Conservation (phyloP, 2,797 vertebrate species). For the Gymnocypris eckloni region DNA sequence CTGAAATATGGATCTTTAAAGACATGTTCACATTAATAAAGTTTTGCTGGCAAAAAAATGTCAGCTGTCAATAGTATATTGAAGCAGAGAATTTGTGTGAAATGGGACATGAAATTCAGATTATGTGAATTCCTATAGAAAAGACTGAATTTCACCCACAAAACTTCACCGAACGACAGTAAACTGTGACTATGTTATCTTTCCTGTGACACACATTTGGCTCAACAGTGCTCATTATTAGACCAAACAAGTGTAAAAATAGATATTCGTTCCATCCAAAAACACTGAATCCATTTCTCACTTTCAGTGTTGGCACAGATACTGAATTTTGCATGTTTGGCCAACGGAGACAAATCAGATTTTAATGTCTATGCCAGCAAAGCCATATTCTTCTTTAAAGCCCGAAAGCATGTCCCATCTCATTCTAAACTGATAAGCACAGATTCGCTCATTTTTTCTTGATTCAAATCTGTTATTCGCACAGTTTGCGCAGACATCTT, state of each 20-base stretch:
- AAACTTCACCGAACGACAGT: neutral
- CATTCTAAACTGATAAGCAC: constrained; percentile 6
- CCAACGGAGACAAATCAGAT: neutral
- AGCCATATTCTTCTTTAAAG: constrained; percentile 1
- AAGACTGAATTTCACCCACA: neutral
- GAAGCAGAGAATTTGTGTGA: neutral
- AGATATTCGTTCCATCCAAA: neutral
- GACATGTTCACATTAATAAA: no score
- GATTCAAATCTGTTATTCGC: constrained; percentile 34
- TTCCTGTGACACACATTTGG: neutral
- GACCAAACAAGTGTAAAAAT: neutral
- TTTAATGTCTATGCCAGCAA: neutral
- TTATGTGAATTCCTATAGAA: neutral
- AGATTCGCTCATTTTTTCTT: constrained; percentile 13
- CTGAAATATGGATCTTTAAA: no score
- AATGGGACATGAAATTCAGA: neutral
- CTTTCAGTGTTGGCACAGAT: neutral
- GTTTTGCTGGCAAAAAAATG: no score
- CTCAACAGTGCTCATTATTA: neutral
- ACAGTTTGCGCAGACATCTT: constrained; percentile 44
- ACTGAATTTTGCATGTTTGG: neutral
- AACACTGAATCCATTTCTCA: neutral
- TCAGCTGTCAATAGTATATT: no score
- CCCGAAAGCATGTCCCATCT: neutral
- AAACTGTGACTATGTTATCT: neutral